Evolutionary conservation across 2,113 vertebrate genomes (phyloP).

Genomic region (Cyanoliseus patagonus): DNA sequence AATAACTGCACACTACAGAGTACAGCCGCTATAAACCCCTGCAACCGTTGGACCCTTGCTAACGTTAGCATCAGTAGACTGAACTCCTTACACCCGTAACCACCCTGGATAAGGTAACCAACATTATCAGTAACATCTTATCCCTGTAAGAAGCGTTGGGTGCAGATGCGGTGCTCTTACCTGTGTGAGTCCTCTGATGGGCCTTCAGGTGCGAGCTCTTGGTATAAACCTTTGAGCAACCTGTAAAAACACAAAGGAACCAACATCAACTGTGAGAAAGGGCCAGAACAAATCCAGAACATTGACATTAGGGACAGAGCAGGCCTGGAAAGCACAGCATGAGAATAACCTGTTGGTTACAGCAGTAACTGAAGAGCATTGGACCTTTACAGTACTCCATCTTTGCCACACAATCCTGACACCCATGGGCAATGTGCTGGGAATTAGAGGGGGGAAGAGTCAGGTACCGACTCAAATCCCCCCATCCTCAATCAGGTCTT

Average conservation of each 20-base stretch:
- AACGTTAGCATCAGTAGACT: neutral
- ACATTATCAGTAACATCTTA: neutral
- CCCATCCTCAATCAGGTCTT: neutral
- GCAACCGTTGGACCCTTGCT: neutral
- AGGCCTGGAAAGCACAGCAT: neutral
- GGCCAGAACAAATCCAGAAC: neutral
- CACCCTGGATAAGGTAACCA: neutral
- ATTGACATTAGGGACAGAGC: neutral
- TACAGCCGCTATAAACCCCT: neutral
- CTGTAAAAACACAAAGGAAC: conserved; percentile 63
- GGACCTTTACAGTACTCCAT: neutral
- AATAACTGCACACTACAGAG: neutral
- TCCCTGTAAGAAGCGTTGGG: fast-evolving
- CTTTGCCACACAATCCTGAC: neutral
- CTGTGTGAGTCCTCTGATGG: conserved; percentile 92
- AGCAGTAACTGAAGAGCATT: neutral
- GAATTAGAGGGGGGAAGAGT: fast-evolving
- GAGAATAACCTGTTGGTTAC: neutral
- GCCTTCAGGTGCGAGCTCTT: conserved; percentile 95
- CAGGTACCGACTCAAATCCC: neutral
- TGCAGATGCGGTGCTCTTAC: conserved; percentile 58
- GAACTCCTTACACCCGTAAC: neutral
- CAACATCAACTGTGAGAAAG: neutral
- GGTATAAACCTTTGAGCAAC: conserved; percentile 92
- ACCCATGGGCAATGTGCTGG: neutral